These are phyloP conservation scores for Sycobia sp. DNA, from an alignment of 1,140 invertebrate genomes.

Conservation along the genomic window DNA sequence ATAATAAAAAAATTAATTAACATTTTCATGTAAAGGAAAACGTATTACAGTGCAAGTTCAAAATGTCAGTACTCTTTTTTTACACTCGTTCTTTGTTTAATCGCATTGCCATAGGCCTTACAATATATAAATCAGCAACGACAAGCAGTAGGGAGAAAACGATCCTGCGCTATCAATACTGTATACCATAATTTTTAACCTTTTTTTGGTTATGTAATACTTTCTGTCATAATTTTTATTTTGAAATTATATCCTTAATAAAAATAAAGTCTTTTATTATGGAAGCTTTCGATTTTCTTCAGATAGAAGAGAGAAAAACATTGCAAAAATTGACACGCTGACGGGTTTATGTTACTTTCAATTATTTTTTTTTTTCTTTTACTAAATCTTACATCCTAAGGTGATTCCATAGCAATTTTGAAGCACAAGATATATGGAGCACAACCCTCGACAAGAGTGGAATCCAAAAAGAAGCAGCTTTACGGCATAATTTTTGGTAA, in stretches of 20 bases:
- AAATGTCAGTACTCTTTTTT: slow-evolving; percentile 13
- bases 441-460: slow-evolving; percentile 28
- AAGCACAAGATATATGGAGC: slow-evolving; percentile 20
- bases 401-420: slow-evolving; percentile 8
- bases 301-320: slow-evolving; percentile 16
- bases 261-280: not conserved
- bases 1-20: not conserved
- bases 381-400: slow-evolving; percentile 16
- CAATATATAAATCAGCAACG: slow-evolving; percentile 3
- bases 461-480: slow-evolving; percentile 14
- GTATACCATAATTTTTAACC: not conserved
- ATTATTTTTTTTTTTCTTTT: not conserved
- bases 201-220: not conserved
- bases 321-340: slow-evolving; percentile 26
- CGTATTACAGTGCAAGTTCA: not conserved
- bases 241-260: not conserved
- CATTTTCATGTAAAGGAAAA: not conserved
- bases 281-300: slow-evolving; percentile 10
- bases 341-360: not conserved
- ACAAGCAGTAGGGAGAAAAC: not conserved
- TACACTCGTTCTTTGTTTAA: not conserved
- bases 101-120: slow-evolving; percentile 13
- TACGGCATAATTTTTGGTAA: not conserved
- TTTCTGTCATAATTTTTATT: not conserved
- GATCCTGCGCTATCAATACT: not conserved